Percentiles rank a stretch among this genome's conserved stretches.
Evolutionary conservation across 2,797 vertebrate species (phyloP).

Genomic region (Anguilla marmorata): DNA sequence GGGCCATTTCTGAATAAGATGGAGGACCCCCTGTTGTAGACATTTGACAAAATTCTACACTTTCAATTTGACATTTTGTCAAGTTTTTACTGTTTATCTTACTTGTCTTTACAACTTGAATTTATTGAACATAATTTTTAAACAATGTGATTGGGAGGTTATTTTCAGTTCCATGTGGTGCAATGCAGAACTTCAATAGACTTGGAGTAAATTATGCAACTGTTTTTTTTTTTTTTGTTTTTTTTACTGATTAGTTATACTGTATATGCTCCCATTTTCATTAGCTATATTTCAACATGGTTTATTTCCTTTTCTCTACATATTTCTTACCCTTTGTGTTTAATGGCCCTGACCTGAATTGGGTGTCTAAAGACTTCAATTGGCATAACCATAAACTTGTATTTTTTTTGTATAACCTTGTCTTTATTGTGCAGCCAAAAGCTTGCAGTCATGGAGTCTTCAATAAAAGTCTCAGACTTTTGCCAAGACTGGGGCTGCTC

Average conservation of each 20-base stretch:
- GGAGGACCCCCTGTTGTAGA: too few relatives aligned
- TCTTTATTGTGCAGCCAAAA: neutral
- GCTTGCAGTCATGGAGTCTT: conserved; percentile 45
- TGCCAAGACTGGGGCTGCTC: conserved; percentile 65
- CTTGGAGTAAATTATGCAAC: neutral
- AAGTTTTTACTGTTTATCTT: neutral
- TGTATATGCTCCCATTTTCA: neutral
- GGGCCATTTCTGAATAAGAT: too few relatives aligned
- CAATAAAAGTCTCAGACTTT: conserved; percentile 61
- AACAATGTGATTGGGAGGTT: neutral
- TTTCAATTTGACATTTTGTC: too few relatives aligned
- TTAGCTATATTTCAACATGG: neutral
- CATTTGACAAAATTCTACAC: too few relatives aligned
- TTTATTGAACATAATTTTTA: neutral
- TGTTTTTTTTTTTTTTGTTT: neutral
- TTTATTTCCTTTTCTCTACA: neutral
- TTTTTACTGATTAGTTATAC: neutral
- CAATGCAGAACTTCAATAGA: neutral
- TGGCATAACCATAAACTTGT: neutral
- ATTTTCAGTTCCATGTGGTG: too few relatives aligned
- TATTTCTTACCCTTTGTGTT: neutral
- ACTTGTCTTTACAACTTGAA: neutral
- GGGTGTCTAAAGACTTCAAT: conserved; percentile 40
- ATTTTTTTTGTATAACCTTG: too few relatives aligned
- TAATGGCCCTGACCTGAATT: conserved; percentile 39